Percentiles rank a stretch among this genome's conserved stretches.
phyloP scores from a whole-genome alignment of 2,888 invertebrate genomes.

The Synanthedon myopaeformis region DNA sequence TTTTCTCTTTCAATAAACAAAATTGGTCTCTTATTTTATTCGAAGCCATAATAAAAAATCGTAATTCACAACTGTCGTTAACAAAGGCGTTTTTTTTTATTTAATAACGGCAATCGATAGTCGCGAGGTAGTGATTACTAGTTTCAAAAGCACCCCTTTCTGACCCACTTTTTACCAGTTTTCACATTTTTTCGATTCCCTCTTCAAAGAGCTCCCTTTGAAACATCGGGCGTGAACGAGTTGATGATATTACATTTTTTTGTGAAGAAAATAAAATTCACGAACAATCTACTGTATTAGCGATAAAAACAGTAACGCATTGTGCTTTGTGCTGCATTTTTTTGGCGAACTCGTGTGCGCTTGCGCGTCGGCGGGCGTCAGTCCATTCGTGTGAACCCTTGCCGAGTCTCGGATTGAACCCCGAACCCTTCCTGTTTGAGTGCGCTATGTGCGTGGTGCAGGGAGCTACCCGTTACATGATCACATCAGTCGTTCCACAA shows the following conservation, averaged over 20 bases:
- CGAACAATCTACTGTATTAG: slow-evolving; percentile 68
- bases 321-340: slow-evolving; percentile 59
- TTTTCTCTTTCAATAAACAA: slow-evolving; percentile 21
- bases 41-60: slow-evolving; percentile 34
- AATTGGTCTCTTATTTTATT: slow-evolving; percentile 35
- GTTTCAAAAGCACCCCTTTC: slow-evolving; percentile 68
- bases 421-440: slow-evolving; percentile 49
- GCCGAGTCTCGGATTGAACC: slow-evolving; percentile 43
- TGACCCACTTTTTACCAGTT: slow-evolving; percentile 69
- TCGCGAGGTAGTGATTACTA: slow-evolving; percentile 65
- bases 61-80: slow-evolving; percentile 53
- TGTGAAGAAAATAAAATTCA: slow-evolving; percentile 58
- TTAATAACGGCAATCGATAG: slow-evolving; percentile 67
- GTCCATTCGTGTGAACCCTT: slow-evolving; percentile 53
- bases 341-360: slow-evolving; percentile 64
- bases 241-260: slow-evolving; percentile 70
- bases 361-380: slow-evolving; percentile 64
- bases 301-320: slow-evolving; percentile 65
- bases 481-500: slow-evolving; percentile 16
- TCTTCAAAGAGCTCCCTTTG: slow-evolving; percentile 62
- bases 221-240: slow-evolving; percentile 70
- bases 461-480: slow-evolving; percentile 29
- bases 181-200: slow-evolving; percentile 62
- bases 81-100: slow-evolving; percentile 48
- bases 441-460: slow-evolving; percentile 37